phyloP scores from a whole-genome alignment of 1,140 invertebrate genomes.

The Leptinotarsa texana region DNA sequence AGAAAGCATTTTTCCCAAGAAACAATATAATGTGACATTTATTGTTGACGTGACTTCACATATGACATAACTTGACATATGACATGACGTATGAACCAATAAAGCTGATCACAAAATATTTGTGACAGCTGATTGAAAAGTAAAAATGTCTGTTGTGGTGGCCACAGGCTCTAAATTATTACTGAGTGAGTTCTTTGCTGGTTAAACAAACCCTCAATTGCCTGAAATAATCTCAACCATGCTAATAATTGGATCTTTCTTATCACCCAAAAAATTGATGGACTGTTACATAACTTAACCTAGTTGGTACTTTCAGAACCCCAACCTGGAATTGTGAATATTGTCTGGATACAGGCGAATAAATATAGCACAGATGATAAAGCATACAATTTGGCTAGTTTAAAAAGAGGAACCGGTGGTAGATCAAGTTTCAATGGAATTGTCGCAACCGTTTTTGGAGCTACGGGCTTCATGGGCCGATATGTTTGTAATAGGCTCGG shows the following conservation, averaged over 20 bases:
- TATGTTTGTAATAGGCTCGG: constrained; percentile 88
- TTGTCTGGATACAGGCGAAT: constrained; percentile 16
- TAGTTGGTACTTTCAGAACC: constrained; percentile 12
- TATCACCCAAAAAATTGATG: background rate
- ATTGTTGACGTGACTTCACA: too few species aligned
- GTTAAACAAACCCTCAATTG: too few species aligned
- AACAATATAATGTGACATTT: too few species aligned
- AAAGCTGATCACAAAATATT: background rate
- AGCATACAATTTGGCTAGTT: constrained; percentile 59
- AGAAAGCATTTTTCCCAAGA: too few species aligned
- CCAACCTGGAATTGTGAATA: constrained; percentile 18
- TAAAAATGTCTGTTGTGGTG: constrained; percentile 22
- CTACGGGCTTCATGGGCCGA: constrained; percentile 83
- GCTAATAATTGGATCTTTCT: background rate
- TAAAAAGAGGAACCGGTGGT: constrained; percentile 89
- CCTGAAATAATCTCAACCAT: too few species aligned
- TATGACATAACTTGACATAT: background rate
- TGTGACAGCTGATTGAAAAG: background rate
- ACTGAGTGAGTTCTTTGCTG: constrained; percentile 10
- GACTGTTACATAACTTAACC: constrained; percentile 28
- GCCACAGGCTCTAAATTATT: constrained; percentile 23
- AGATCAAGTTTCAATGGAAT: constrained; percentile 95
- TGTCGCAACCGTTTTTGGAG: constrained; percentile 96
- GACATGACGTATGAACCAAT: background rate
- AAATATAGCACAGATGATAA: constrained; percentile 25